These are phyloP conservation scores for Nycticebus coucang DNA, from an alignment of 2,113 vertebrate genomes.

Conservation along the genomic window DNA sequence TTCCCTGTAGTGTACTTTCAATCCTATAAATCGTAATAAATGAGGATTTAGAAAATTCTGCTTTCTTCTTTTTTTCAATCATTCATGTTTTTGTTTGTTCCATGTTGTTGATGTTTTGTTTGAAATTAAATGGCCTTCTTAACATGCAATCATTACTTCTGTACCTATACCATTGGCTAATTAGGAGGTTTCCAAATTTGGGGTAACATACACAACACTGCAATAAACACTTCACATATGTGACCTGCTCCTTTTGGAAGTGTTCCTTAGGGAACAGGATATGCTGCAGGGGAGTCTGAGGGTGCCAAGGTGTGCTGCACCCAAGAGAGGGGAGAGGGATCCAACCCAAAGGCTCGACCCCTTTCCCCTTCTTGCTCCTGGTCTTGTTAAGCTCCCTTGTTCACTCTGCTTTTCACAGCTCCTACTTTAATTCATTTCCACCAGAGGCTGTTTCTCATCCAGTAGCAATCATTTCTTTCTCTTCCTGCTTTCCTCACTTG, in stretches of 20 bases:
- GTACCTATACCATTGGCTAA: neutral
- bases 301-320: rapidly evolving
- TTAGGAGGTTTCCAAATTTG: neutral
- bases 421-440: neutral
- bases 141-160: neutral
- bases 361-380: neutral
- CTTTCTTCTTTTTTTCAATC: neutral
- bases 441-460: neutral
- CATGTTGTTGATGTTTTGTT: neutral
- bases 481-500: neutral
- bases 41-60: neutral
- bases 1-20: neutral
- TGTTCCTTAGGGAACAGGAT: neutral
- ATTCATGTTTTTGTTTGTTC: neutral
- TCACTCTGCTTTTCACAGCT: neutral
- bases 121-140: neutral
- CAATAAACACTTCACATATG: neutral
- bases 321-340: neutral
- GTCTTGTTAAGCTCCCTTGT: neutral
- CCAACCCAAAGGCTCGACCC: neutral
- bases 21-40: neutral
- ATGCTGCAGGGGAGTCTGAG: neutral
- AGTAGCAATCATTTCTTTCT: neutral
- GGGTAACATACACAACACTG: neutral
- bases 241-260: neutral